phyloP scores from a whole-genome alignment of 2,797 vertebrate species.

The Carapus acus region DNA sequence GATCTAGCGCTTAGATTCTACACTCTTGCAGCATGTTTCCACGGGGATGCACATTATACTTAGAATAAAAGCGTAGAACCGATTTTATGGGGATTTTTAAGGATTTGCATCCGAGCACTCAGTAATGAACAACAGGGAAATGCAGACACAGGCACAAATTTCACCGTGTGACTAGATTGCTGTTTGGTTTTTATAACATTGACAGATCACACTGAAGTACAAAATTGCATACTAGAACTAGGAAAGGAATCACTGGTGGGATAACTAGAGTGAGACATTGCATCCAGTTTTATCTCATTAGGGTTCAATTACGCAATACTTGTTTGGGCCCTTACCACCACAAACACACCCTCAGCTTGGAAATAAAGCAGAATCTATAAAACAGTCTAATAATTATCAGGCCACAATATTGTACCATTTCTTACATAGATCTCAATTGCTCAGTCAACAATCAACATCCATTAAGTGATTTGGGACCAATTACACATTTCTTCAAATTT shows the following conservation, averaged over 20 bases:
- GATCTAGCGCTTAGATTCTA: slow-evolving; percentile 18
- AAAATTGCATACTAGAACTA: too few species aligned
- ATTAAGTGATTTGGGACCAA: slow-evolving; percentile 51
- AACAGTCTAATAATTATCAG: slow-evolving; percentile 18
- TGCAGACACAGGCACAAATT: slow-evolving; percentile 8
- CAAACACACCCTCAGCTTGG: slow-evolving; percentile 7
- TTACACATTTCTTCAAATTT: slow-evolving; percentile 53
- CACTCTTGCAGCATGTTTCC: slow-evolving; percentile 6
- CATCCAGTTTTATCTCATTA: neutral
- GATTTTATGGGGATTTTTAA: slow-evolving; percentile 43
- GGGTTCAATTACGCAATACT: neutral
- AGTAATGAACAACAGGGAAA: slow-evolving; percentile 31
- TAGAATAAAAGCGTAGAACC: slow-evolving; percentile 23
- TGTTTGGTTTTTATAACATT: neutral
- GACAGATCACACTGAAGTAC: slow-evolving; percentile 22
- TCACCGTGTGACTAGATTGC: neutral
- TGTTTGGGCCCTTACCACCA: neutral
- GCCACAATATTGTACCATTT: slow-evolving; percentile 36
- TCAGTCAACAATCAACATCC: slow-evolving; percentile 35
- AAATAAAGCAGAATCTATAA: slow-evolving; percentile 8
- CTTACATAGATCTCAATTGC: slow-evolving; percentile 30
- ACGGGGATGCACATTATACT: slow-evolving; percentile 14
- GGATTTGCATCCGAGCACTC: slow-evolving; percentile 37
- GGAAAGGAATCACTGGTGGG: too few species aligned
- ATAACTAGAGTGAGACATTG: neutral